Conservation (phyloP, 2,888 invertebrate genomes). For the Orgyia antiqua region DNA sequence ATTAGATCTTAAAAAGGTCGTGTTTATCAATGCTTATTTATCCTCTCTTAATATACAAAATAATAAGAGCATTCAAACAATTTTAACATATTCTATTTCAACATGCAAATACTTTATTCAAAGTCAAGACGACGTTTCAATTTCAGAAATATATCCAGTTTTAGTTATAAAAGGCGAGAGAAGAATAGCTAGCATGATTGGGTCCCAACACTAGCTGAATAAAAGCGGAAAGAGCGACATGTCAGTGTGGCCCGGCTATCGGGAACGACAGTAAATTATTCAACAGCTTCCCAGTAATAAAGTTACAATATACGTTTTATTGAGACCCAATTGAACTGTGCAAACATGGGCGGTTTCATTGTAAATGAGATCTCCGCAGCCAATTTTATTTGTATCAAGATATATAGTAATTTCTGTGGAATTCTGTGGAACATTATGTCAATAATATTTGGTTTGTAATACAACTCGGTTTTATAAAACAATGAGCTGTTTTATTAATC, state of each 20-base stretch:
- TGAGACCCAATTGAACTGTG: constrained; percentile 20
- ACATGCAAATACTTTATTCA: too few species aligned
- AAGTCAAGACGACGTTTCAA: too few species aligned
- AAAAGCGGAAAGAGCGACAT: constrained; percentile 20
- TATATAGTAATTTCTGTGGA: background rate
- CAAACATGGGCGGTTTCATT: constrained; percentile 10
- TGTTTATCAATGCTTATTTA: too few species aligned
- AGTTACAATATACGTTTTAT: constrained; percentile 23
- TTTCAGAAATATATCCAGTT: background rate
- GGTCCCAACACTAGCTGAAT: constrained; percentile 12
- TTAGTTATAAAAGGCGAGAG: background rate
- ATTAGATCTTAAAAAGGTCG: too few species aligned
- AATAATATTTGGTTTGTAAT: too few species aligned
- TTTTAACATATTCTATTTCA: too few species aligned
- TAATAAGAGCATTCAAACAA: too few species aligned
- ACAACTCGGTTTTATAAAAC: too few species aligned
- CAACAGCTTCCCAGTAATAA: constrained; percentile 26
- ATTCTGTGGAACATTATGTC: too few species aligned
- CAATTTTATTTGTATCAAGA: background rate
- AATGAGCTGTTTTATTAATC: too few species aligned
- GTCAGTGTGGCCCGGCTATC: constrained; percentile 14
- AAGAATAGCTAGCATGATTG: constrained; percentile 2
- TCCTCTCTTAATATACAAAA: too few species aligned
- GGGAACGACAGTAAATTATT: constrained; percentile 31
- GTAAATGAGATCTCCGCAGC: constrained; percentile 6